Evolutionary conservation across 1,140 invertebrate species (phyloP), one percentile per base, ranked within the genome.

Genomic region (Danaus melanippus): DNA sequence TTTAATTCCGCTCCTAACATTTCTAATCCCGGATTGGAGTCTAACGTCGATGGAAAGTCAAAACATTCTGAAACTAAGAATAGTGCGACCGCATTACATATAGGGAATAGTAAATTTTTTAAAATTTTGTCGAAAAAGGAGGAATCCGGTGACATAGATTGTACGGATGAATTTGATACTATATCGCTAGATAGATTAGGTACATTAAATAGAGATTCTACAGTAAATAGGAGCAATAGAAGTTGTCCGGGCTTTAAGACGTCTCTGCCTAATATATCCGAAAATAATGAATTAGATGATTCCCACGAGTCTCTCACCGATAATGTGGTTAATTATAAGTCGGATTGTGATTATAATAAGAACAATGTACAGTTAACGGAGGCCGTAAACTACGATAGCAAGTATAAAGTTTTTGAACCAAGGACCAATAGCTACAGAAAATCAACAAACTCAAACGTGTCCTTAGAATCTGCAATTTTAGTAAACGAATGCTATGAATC

Each of bases 1-100:
- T 86, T 84, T 62, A 84, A 80, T 64, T 86, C 85, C 61, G 79
- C 82, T 67, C 83, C 86, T 76, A 83, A 87, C 64, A 80, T 87
- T 64, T 79, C 81, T 79, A 84, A 86, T 67, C 49, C 63, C 46
- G 68, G 65, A 49, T 61, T 71, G 62, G 77, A 82, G 63, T 62
- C 74, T 65, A 76, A 76, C 66, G 74, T 72, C 61, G 74, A 79
- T 72, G 69, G 63, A 45, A 84, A 77, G 62, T 62, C 70, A 12
- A 82, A 81, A 71, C 67, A 67, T 56, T 51, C 54, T 7, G 76
- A 83, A 10, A 50, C 67, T 46, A 82, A 75, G 69, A 70, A 51
- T 60, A 77, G 50, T 56, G 68, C 71, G 12, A 81, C 76, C 47
- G 82, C 78, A 8, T 61, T 84, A 21, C 74, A 74, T 12, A 86